A percentile compares a stretch with the other conserved stretches of the same genome.
Evolutionary conservation across 30 jellyfish, hydroid and myxozoan species (phyloP).

Genomic region (Mastigias papua): DNA sequence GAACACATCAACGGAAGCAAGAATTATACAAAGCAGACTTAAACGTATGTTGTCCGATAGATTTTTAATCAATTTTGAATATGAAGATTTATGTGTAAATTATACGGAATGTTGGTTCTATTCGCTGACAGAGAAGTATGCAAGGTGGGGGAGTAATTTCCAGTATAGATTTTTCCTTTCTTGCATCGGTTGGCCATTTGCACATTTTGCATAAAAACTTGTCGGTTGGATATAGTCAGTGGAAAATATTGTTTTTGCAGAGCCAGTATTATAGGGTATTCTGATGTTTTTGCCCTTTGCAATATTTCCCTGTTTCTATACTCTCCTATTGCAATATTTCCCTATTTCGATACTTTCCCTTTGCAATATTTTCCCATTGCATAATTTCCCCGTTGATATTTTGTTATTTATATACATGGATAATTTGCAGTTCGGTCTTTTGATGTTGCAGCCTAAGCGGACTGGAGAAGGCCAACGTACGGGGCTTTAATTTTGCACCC

Average conservation of each 20-base stretch:
- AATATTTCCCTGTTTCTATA: too few relatives aligned
- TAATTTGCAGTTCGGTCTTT: not conserved
- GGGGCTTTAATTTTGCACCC: not conserved
- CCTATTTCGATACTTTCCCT: too few relatives aligned
- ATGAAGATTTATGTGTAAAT: slow-evolving; percentile 34
- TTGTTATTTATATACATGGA: not conserved
- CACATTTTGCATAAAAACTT: not conserved
- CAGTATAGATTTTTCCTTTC: not conserved
- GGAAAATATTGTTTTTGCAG: not conserved
- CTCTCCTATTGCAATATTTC: too few relatives aligned
- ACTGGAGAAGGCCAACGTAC: not conserved
- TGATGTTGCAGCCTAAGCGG: not conserved
- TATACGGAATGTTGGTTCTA: slow-evolving; percentile 1
- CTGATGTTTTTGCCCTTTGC: not conserved
- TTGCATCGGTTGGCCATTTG: not conserved
- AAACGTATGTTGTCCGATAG: slow-evolving; percentile 5
- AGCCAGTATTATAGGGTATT: not conserved
- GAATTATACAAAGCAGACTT: not conserved
- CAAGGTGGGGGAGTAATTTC: not conserved
- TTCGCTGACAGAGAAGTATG: not conserved
- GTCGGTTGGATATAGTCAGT: not conserved
- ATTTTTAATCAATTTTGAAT: slow-evolving; percentile 31
- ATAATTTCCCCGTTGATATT: not conserved
- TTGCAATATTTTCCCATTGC: too few relatives aligned
- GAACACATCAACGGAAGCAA: not conserved